Base-by-base conservation (phyloP, 2,888 invertebrate species). In the Drosophila macrospina region DNA sequence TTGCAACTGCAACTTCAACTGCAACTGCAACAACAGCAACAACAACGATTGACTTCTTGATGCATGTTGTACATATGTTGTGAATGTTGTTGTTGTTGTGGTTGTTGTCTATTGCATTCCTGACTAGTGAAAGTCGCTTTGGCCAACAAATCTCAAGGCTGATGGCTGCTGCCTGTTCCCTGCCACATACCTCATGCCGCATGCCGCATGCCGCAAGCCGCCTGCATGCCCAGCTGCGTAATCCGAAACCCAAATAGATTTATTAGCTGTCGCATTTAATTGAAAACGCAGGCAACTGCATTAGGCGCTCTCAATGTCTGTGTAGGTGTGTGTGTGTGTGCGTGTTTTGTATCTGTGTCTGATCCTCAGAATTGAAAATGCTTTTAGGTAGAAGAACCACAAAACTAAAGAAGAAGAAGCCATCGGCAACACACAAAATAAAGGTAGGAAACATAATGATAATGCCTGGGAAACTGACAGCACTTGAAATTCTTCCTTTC, bases 61-160 rank as follows among this genome's bases (percentile, higher is more conserved):
- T 48, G 20, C 11, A 48, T 76, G 54, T 26, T 20, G 20, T 20
- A 20, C 20, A 20, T 20, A 20, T 3, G 3, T 20, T n/a, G n/a
- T n/a, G n/a, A n/a, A 20, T 20, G 20, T 20, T n/a, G n/a, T n/a
- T n/a, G n/a, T 50, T 50, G 57, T 37, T 57, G 50, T 54, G 56
- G 59, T 41, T 73, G 50, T 54, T 32, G 39, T 26, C 39, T 59
- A 55, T 54, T 72, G 65, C 78, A 80, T 80, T 80, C 80, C 75
- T 78, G 72, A 36, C 78, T 52, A 80, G 84, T 80, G 83, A 80
- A 80, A 80, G 80, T 83, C 65, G 69, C 60, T 36, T 52, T 47
- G 44, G 47, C 57, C 54, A 61, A 41, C 26, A 42, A 50, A 34
- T 16, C 72, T 67, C 80, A 80, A 80, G 80, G 80, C 83, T 74